Evolutionary conservation across 2,888 invertebrate genomes (phyloP), one percentile per base, ranked within the genome.

Genomic region (Aproaerema taeniolella): DNA sequence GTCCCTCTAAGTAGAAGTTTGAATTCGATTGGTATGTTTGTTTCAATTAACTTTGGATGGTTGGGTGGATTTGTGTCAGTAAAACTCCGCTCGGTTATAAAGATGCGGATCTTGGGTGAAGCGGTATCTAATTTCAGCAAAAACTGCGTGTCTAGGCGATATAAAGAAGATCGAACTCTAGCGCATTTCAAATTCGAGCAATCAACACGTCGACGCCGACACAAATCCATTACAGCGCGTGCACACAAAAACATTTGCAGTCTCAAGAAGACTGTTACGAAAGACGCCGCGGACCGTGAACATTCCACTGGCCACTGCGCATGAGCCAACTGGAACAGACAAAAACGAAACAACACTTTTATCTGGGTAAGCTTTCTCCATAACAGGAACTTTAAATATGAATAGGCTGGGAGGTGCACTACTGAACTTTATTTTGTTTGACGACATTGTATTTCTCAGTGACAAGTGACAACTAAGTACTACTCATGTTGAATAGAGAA

Each of bases 221-320:
- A 65, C 68, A 59, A 69, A 75, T 68, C 68, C 72, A 75, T 76
- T 75, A 73, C 66, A 61, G 56, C 66, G 61, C 63, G 61, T 62
- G 64, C 53, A 67, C 59, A 75, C 61, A 82, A 79, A 81, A 83
- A 83, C 82, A 81, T 86, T 86, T 69, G 85, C 85, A 83, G 72
- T 70, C 61, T 67, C 67, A 68, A 73, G 61, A 61, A 52, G 68
- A 74, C 73, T 81, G 82, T 86, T 86, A 81, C 85, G 82, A 85
- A 85, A 82, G 79, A 72, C 49, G 68, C 81, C 55, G 56, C 69
- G 68, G 75, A 83, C 68, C 86, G 82, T 85, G 69, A 86, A 86
- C 82, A 86, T 86, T 85, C 86, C 82, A 69, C 63, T 64, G 63
- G 61, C 67, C 65, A 66, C 63, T 61, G 71, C 71, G 70, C 78